Evolutionary conservation across 1,140 invertebrate genomes (phyloP), one percentile per base, ranked within the genome.

Genomic region (Saxidomus purpurata): DNA sequence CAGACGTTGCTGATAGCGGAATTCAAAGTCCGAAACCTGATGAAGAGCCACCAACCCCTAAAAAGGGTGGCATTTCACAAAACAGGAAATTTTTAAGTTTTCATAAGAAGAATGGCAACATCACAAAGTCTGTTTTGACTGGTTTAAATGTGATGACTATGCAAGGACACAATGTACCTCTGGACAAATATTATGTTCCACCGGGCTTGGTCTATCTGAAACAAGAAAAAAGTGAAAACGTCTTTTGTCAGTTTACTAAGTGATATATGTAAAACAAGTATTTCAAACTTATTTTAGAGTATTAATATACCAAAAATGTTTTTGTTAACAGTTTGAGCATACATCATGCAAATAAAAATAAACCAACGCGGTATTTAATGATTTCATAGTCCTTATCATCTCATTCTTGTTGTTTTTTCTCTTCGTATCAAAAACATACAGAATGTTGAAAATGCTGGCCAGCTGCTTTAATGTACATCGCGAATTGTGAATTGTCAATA

Each of bases 151-250:
- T 87, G 9, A 13, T 87, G 55, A 87, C 85, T n/a, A 55, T 79
- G 25, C 85, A 87, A 34, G 85, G 85, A 22, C 85, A 87, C 47
- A 87, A 87, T 40, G 49, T 87, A 19, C 43, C 85, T n/a, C 25
- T 87, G 17, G 85, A 87, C 13, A 87, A 87, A 80, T 87, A 87
- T 69, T 87, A 38, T 47, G 76, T 87, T 22, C 85, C 85, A 43
- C 85, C 63, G 28, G 85, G 76, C 15, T 38, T 87, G 3, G 85
- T 87, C 31, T 87, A 87, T 38, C 52, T 87, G 19, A 87, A 87
- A 47, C 85, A 87, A 47, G 47, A 76, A 8, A 61, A 87, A 28
- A 77, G 71, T 69, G 85, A 87, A 22, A 87, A 80, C 34, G 85
- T 87, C 19, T 87, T 87, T 52, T 87, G 85, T 52, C 85, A 87